Evolutionary conservation across 2,113 vertebrate genomes (phyloP).

Genomic region (Cervus canadensis): DNA sequence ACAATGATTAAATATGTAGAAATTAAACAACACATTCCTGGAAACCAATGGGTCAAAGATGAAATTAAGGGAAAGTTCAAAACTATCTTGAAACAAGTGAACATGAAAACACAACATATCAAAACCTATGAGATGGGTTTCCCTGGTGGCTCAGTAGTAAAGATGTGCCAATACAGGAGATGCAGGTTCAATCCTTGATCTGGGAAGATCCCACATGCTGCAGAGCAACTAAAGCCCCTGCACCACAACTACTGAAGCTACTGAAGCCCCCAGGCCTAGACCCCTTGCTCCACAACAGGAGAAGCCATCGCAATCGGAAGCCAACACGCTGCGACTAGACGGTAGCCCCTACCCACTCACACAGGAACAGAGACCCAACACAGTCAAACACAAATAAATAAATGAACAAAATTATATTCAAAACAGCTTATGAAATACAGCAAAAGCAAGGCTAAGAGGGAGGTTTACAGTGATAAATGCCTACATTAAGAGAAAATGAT

Average conservation of each 20-base stretch:
- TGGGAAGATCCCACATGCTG: background rate
- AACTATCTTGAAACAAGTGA: background rate
- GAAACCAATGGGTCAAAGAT: background rate
- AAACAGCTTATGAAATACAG: background rate
- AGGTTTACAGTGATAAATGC: background rate
- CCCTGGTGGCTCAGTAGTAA: background rate
- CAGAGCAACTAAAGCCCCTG: background rate
- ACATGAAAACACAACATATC: background rate
- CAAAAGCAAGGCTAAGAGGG: background rate
- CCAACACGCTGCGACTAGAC: accelerated
- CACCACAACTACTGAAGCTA: background rate
- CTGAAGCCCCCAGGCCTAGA: background rate
- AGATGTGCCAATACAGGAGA: accelerated
- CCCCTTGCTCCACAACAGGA: background rate
- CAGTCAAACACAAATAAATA: background rate
- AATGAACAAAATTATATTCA: background rate
- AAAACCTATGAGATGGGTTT: background rate
- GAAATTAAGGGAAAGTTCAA: background rate
- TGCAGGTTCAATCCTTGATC: background rate
- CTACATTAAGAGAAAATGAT: background rate
- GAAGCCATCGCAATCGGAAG: background rate
- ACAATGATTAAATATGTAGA: background rate
- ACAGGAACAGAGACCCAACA: background rate
- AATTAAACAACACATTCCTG: background rate
- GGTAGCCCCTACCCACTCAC: accelerated